Conservation (phyloP, 1,140 invertebrate species). For the Ceratoteleas bidentatus region DNA sequence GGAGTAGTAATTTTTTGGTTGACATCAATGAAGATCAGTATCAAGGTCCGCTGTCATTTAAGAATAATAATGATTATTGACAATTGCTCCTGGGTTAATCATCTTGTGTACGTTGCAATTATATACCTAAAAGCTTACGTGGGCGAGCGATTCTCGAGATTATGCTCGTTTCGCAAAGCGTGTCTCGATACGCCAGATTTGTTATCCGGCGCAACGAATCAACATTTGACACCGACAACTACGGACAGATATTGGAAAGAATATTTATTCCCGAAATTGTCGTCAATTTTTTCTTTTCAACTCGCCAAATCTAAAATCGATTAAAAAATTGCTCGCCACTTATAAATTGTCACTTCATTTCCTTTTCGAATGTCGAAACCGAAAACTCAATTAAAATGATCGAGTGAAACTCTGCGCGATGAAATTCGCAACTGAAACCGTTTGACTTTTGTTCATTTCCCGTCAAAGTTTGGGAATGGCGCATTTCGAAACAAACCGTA, state of each 20-base stretch:
- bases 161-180: constrained; percentile 17
- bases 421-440: too few relatives aligned
- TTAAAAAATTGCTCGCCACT: too few relatives aligned
- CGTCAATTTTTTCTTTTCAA: too few relatives aligned
- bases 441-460: too few relatives aligned
- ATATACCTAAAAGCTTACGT: constrained; percentile 37
- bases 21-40: constrained; percentile 26
- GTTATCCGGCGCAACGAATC: constrained; percentile 13
- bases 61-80: constrained; percentile 34
- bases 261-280: constrained; percentile 2
- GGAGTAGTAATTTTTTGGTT: too few relatives aligned
- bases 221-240: constrained; percentile 1
- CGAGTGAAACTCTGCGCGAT: too few relatives aligned
- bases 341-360: too few relatives aligned
- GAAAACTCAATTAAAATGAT: too few relatives aligned
- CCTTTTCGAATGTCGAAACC: too few relatives aligned
- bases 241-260: constrained; percentile 8
- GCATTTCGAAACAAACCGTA: too few relatives aligned
- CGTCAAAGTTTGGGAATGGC: too few relatives aligned
- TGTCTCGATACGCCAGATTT: constrained; percentile 14
- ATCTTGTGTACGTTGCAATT: constrained; percentile 63
- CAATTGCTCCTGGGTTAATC: constrained; percentile 62
- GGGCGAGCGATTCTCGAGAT: constrained; percentile 33
- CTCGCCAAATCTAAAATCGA: too few relatives aligned
- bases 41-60: constrained; percentile 43